phyloP scores from a whole-genome alignment of 2,113 vertebrate genomes.

The Proterorhinus semilunaris region DNA sequence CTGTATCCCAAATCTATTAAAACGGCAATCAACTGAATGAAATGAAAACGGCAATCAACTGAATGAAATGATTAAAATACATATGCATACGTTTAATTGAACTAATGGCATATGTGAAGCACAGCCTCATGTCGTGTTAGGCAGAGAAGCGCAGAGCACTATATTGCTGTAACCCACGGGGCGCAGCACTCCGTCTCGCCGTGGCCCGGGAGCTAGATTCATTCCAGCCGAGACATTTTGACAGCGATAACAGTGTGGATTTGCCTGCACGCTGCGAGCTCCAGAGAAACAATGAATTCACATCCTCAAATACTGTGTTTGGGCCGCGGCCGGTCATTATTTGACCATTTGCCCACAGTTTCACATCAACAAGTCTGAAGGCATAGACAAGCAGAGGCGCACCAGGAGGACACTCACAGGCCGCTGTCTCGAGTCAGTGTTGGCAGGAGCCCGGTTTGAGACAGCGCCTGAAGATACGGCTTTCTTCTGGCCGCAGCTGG shows the following conservation, averaged over 20 bases:
- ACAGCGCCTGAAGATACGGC: not conserved
- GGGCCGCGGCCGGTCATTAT: slow-evolving; percentile 38
- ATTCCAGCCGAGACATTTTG: slow-evolving; percentile 50
- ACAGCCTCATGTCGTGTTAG: slow-evolving; percentile 6
- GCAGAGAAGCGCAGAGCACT: slow-evolving; percentile 17
- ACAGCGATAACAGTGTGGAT: slow-evolving; percentile 21
- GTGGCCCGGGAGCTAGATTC: slow-evolving; percentile 40
- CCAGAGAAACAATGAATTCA: slow-evolving; percentile 38
- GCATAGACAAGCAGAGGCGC: not conserved
- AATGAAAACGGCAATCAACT: no score
- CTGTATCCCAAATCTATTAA: no score
- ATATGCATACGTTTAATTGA: slow-evolving; percentile 9
- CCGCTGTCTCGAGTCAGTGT: not conserved
- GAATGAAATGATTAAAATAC: no score
- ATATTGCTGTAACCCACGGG: slow-evolving; percentile 36
- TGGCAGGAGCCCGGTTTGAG: not conserved
- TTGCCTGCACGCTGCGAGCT: slow-evolving; percentile 35
- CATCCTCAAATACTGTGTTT: slow-evolving; percentile 31
- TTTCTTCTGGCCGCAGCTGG: not conserved
- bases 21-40: no score
- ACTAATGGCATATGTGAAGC: slow-evolving; percentile 19
- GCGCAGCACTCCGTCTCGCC: slow-evolving; percentile 35
- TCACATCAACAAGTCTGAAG: slow-evolving; percentile 19
- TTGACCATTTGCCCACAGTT: slow-evolving; percentile 38
- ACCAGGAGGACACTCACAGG: not conserved